A percentile compares a stretch with the other conserved stretches of the same genome.
phyloP scores from a whole-genome alignment of 2,888 invertebrate species.

The Pristionchus japonicus region DNA sequence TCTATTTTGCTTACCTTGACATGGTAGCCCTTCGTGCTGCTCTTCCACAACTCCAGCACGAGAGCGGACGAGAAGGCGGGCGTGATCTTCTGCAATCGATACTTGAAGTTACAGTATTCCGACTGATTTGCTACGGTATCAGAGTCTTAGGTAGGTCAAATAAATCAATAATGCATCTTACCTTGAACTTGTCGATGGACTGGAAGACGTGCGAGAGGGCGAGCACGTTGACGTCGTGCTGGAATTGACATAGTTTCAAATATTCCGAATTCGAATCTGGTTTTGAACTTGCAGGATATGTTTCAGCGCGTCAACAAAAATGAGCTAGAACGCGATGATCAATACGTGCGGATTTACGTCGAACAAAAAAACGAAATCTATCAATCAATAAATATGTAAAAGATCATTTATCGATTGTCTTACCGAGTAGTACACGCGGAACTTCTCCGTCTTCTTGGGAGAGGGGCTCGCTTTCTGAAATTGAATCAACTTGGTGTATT shows the following conservation, averaged over 20 bases:
- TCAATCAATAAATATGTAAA: too few species aligned
- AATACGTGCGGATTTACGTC: too few species aligned
- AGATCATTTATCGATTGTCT: not conserved
- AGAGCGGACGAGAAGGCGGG: slow-evolving; percentile 35
- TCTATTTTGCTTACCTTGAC: too few species aligned
- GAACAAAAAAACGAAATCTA: too few species aligned
- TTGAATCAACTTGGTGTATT: not conserved
- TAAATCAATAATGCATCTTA: not conserved
- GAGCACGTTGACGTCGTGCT: slow-evolving; percentile 8
- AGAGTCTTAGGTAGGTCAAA: too few species aligned
- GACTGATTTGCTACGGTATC: too few species aligned
- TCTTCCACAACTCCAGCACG: not conserved
- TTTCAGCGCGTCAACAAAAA: too few species aligned
- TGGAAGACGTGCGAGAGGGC: not conserved
- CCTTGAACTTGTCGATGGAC: not conserved
- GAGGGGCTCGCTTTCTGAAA: not conserved
- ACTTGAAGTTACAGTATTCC: not conserved
- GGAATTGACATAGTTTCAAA: not conserved
- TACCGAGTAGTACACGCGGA: slow-evolving; percentile 10
- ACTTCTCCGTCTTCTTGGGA: not conserved
- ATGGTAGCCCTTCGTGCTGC: not conserved
- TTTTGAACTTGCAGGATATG: too few species aligned
- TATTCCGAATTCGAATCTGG: not conserved
- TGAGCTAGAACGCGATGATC: too few species aligned
- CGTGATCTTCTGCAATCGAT: not conserved